phyloP scores from a whole-genome alignment of 2,113 vertebrate species.

The Brachyhypopomus occidentalis region DNA sequence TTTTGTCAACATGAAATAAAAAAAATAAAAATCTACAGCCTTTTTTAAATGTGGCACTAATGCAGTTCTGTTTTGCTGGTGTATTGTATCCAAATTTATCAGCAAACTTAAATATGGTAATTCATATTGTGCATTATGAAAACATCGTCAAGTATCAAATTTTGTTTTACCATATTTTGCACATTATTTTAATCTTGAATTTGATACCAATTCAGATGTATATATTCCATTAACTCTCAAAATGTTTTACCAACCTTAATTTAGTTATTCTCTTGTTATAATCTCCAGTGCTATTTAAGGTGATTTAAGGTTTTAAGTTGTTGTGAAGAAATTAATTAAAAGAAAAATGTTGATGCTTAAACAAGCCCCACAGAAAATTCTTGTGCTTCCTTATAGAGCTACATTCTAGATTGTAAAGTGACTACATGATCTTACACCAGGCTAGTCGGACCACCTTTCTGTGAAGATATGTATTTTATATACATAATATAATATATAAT shows the following conservation, averaged over 20 bases:
- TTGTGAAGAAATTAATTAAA: not conserved
- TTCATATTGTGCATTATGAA: too few relatives aligned
- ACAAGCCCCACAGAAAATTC: not conserved
- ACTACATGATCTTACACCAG: too few relatives aligned
- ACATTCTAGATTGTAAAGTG: not conserved
- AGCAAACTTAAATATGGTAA: too few relatives aligned
- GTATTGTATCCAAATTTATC: not conserved
- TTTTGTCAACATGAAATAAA: too few relatives aligned
- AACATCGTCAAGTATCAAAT: too few relatives aligned
- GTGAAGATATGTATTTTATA: constrained; percentile 29
- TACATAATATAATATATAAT: too few relatives aligned
- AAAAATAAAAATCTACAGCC: too few relatives aligned
- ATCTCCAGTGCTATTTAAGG: not conserved
- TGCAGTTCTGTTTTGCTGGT: not conserved
- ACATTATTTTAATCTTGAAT: not conserved
- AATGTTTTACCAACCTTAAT: not conserved
- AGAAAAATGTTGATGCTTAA: not conserved
- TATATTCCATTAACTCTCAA: not conserved
- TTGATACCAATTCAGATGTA: not conserved
- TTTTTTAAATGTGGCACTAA: too few relatives aligned
- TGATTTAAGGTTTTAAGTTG: not conserved
- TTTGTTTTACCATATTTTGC: too few relatives aligned
- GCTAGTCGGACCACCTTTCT: not conserved
- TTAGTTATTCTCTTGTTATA: constrained; percentile 1
- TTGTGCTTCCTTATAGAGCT: constrained; percentile 17